These are phyloP conservation scores for Spicauda simplicius DNA, from an alignment of 2,888 invertebrate genomes.

Conservation along the genomic window DNA sequence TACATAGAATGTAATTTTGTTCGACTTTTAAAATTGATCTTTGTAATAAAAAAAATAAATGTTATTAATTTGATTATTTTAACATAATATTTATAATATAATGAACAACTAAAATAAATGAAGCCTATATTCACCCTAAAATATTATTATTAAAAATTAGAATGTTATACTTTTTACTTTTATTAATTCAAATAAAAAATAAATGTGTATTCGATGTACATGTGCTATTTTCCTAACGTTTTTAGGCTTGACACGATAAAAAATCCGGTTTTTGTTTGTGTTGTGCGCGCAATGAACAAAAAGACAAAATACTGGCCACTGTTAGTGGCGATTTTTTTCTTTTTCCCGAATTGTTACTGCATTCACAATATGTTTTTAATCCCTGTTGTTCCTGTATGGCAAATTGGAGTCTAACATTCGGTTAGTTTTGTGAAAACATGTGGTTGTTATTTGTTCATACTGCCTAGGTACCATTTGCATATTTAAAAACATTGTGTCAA, in stretches of 20 bases:
- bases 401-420: conserved; percentile 18
- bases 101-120: too few species aligned
- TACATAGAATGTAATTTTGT: too few species aligned
- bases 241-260: conserved; percentile 19
- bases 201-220: background rate
- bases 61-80: too few species aligned
- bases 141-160: too few species aligned
- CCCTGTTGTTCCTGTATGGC: conserved; percentile 21
- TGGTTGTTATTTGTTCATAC: background rate
- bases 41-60: too few species aligned
- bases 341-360: conserved; percentile 23
- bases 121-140: too few species aligned
- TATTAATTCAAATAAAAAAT: background rate
- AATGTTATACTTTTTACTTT: too few species aligned
- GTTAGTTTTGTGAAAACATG: background rate
- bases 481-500: too few species aligned
- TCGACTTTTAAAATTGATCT: too few species aligned
- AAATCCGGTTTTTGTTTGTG: conserved; percentile 16
- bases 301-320: conserved; percentile 8
- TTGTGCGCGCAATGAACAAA: conserved; percentile 8
- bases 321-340: conserved; percentile 18
- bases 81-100: too few species aligned
- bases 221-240: background rate
- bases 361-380: conserved; percentile 34
- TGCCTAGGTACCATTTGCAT: too few species aligned